Evolutionary conservation across 2,797 vertebrate genomes (phyloP), one percentile per base, ranked within the genome.

Genomic region (Salarias fasciatus): DNA sequence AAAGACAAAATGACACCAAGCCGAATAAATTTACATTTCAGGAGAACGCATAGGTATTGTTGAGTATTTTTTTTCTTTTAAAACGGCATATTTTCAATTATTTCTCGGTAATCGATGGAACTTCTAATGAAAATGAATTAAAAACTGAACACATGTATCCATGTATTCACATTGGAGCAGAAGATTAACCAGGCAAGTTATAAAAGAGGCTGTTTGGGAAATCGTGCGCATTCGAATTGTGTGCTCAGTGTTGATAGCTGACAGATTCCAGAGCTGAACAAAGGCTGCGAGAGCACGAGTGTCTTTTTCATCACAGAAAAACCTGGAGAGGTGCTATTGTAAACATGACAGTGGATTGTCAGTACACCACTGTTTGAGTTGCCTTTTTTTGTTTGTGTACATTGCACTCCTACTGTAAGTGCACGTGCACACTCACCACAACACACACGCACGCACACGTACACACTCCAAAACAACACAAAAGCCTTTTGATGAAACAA

Each of bases 291-390:
- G 75, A 81, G 73, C 66, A 49, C 35, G 36, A 70, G 66, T 66
- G 48, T 83, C 80, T 87, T 80, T 85, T 81, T 89, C 86, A 89
- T 83, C 83, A 75, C 63, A 72, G 87, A 90, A 87, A 79, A 88
- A 85, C 82, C 90, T 87, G 80, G 88, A 89, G 84, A 89, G 79
- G 83, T 84, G 82, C 85, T 85, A 84, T 92, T 90, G 89, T 90
- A 86, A 89, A 90, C 88, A 88, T 83, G 88, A 87, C 87, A 87
- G 84, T 77, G 63, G 67, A 79, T 74, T 87, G 85, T 89, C 69
- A 78, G 71, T 66, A 66, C 83, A 81, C 74, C 72, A 64, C 61
- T 87, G 81, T 85, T 84, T 71, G 77, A 77, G 75, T 57, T 83
- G 75, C 68, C 66, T 69, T 70, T 69, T 80, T 76, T 71, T 80